Evolutionary conservation across 2,888 invertebrate species (phyloP).

Genomic region (Dolomedes plantarius): DNA sequence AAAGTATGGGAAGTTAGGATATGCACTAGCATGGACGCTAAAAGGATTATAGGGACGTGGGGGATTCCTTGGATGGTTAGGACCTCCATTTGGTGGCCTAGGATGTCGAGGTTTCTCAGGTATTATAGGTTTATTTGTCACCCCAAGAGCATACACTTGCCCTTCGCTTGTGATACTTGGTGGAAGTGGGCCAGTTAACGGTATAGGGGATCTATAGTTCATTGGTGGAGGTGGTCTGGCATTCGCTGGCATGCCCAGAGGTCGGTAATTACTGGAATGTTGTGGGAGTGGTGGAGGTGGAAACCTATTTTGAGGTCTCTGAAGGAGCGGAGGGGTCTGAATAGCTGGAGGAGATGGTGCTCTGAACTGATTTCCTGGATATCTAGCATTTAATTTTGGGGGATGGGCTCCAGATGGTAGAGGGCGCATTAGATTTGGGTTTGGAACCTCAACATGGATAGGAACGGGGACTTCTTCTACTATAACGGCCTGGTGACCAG

Average conservation of each 20-base stretch:
- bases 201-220: constrained; percentile 29
- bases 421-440: constrained; percentile 33
- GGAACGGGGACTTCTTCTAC: constrained; percentile 67
- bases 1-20: constrained; percentile 62
- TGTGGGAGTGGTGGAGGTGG: not conserved
- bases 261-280: constrained; percentile 22
- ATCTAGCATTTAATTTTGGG: constrained; percentile 27
- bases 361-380: constrained; percentile 33
- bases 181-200: constrained; percentile 33
- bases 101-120: constrained; percentile 16
- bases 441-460: constrained; percentile 51
- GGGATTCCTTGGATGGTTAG: constrained; percentile 2
- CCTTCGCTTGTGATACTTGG: constrained; percentile 40
- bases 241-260: constrained; percentile 49
- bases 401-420: constrained; percentile 31
- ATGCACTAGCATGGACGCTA: constrained; percentile 28
- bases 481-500: constrained; percentile 61
- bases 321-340: constrained; percentile 48
- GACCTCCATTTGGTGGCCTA: constrained; percentile 14
- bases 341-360: constrained; percentile 38
- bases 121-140: constrained; percentile 29
- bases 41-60: constrained; percentile 31
- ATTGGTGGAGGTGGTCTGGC: constrained; percentile 22
- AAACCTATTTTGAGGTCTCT: constrained; percentile 48
- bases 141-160: constrained; percentile 43